These are phyloP conservation scores for Periphyllus acericola DNA, from an alignment of 2,888 invertebrate species.

Conservation along the genomic window DNA sequence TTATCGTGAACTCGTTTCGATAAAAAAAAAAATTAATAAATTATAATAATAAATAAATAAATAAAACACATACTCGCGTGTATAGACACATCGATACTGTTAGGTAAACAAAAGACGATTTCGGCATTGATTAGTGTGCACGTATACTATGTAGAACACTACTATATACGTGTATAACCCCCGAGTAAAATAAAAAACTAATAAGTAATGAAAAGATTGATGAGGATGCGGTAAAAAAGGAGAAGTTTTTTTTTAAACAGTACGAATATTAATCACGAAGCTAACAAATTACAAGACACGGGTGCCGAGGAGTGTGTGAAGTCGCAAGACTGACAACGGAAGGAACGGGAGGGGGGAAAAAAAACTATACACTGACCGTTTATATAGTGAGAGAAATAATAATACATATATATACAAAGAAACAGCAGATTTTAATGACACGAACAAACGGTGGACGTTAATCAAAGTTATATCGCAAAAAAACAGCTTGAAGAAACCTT, in stretches of 20 bases:
- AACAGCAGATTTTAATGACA: conserved; percentile 41
- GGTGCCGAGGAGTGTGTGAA: conserved; percentile 48
- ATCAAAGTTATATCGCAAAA: conserved; percentile 48
- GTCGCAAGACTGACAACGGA: conserved; percentile 27
- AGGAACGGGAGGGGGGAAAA: conserved; percentile 13
- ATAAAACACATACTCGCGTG: not conserved
- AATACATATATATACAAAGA: not conserved
- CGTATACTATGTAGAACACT: not conserved
- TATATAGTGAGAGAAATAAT: conserved; percentile 8
- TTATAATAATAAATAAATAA: conserved; percentile 25
- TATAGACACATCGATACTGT: conserved; percentile 1
- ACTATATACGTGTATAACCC: not conserved
- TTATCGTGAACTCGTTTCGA: conserved; percentile 49
- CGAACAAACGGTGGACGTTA: conserved; percentile 37
- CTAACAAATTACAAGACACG: conserved; percentile 36
- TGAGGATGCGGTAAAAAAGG: not conserved
- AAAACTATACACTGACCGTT: conserved; percentile 6
- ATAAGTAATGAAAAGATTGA: conserved; percentile 17
- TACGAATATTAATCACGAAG: conserved; percentile 48
- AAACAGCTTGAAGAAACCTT: conserved; percentile 9
- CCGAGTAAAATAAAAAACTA: conserved; percentile 15
- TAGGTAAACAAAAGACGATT: conserved; percentile 41
- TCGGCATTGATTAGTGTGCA: not conserved
- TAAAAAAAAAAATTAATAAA: conserved; percentile 8
- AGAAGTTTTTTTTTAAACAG: not conserved